Evolutionary conservation across 2,797 vertebrate genomes (phyloP), one percentile per base, ranked within the genome.

Genomic region (Agapornis canus): DNA sequence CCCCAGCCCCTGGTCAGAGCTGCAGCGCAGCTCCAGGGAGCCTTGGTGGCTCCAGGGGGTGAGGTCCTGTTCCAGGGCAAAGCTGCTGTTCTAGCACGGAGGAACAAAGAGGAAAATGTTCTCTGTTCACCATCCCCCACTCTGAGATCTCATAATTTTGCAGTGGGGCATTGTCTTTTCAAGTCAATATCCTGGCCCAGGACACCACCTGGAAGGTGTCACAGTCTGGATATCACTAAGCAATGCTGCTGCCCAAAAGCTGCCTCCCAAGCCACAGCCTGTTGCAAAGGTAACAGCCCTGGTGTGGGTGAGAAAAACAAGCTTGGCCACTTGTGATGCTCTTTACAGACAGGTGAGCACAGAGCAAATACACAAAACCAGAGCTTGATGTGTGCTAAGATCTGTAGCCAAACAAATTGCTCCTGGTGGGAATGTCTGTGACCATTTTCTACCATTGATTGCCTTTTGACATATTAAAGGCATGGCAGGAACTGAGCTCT

Each of bases 391-490:
- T 25, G 49, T 32, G 66, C 56, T 14, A 39, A 80, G 56, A 59
- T 63, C 59, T 72, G 45, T 18, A 9, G 31, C 18, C 25, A 59
- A 70, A 21, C 37, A 49, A 68, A 87, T 2, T 10, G 11, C 23
- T 79, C 54, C 59, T 69, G 56, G n/a, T 82, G 85, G 86, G 93
- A 97, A 93, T 2, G 13, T 75, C 76, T 82, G 69, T 1, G 7
- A 51, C 69, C 71, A 56, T 82, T 87, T 94, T 92, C 73, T 79
- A 81, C 82, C 37, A 47, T 63, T 1, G 3, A 87, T 32, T 85
- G 92, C 89, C 90, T 90, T 82, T 90, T 94, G 94, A 78, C 92
- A 93, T 93, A 90, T 72, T 93, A 92, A 96, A 93, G 89, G 57
- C 85, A 85, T 26, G 70, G 73, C 85, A 96, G 91, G 90, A 95